These are phyloP conservation scores for Otolemur crassicaudatus DNA, from an alignment of 2,797 vertebrate genomes.

Conservation along the genomic window DNA sequence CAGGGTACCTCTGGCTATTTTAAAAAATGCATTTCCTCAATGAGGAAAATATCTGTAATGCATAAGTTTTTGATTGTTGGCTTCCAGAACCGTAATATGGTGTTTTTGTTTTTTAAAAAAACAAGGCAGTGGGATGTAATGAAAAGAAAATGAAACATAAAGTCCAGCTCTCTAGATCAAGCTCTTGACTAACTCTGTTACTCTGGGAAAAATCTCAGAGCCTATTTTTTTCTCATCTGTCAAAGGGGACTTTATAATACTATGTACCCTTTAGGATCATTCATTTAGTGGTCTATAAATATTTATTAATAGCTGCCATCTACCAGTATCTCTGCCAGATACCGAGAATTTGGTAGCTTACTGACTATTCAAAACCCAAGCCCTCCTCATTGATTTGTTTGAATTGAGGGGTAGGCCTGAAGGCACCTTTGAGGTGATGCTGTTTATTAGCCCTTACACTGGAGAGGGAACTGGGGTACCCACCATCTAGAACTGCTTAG, in stretches of 20 bases:
- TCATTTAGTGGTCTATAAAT: constrained; percentile 15
- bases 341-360: constrained; percentile 16
- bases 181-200: constrained; percentile 33
- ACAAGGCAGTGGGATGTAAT: constrained; percentile 18
- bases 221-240: constrained; percentile 65
- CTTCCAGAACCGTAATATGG: constrained; percentile 53
- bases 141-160: constrained; percentile 50
- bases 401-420: neutral
- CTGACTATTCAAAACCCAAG: neutral
- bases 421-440: neutral
- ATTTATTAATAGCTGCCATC: neutral
- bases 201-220: neutral
- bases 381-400: constrained; percentile 8
- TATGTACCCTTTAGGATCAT: neutral
- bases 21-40: constrained; percentile 65
- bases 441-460: neutral
- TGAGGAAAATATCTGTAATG: constrained; percentile 55
- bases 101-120: constrained; percentile 25
- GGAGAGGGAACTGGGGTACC: neutral
- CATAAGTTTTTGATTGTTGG: constrained; percentile 54
- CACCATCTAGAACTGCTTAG: neutral
- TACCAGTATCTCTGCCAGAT: neutral
- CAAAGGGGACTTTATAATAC: constrained; percentile 26
- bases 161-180: constrained; percentile 8
- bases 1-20: constrained; percentile 80